Evolutionary conservation across 2,888 invertebrate species (phyloP).

Genomic region (Resseliella maxima): DNA sequence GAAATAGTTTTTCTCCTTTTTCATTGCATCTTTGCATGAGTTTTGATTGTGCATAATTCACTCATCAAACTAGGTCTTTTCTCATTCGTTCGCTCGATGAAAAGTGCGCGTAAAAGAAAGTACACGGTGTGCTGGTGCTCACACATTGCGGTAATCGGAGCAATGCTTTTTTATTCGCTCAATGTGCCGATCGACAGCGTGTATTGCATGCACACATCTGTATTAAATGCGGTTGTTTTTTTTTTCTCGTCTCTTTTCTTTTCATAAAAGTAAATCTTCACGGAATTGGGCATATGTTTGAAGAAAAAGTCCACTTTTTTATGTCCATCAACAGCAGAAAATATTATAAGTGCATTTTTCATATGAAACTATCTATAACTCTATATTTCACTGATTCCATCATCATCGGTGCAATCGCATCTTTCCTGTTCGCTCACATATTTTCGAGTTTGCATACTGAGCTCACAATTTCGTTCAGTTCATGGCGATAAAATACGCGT

Average conservation of each 20-base stretch:
- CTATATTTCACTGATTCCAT: too few relatives aligned
- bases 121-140: not conserved
- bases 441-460: too few relatives aligned
- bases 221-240: too few relatives aligned
- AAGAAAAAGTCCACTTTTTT: not conserved
- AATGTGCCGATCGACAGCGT: not conserved
- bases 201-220: slow-evolving; percentile 16
- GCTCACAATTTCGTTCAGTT: too few relatives aligned
- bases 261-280: slow-evolving; percentile 31
- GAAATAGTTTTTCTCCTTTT: not conserved
- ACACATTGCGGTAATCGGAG: slow-evolving; percentile 41
- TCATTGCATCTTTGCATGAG: too few relatives aligned
- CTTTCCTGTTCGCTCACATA: too few relatives aligned
- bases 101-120: slow-evolving; percentile 14
- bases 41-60: slow-evolving; percentile 31
- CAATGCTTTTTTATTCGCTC: not conserved
- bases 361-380: not conserved
- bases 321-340: not conserved
- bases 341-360: not conserved
- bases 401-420: too few relatives aligned
- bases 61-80: slow-evolving; percentile 52
- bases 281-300: not conserved
- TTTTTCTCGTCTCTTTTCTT: too few relatives aligned
- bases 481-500: too few relatives aligned
- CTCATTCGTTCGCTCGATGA: not conserved